Conservation (phyloP, 2,888 invertebrate genomes). For the Drosophila rellima region DNA sequence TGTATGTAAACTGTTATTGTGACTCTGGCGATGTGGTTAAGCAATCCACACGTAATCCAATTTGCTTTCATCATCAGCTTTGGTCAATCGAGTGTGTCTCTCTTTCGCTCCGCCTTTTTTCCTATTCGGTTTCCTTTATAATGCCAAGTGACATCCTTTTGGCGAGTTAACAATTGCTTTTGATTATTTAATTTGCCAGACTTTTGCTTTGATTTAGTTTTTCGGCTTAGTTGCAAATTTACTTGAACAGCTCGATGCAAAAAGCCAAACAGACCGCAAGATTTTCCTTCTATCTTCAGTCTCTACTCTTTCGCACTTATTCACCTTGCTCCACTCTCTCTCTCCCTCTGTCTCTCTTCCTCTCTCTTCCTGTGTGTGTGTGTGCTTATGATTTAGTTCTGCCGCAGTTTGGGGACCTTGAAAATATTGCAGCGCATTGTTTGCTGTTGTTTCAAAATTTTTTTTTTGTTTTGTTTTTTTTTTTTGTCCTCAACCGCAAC, state of each 20-base stretch:
- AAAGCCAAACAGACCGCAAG: constrained; percentile 57
- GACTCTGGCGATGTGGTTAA: constrained; percentile 34
- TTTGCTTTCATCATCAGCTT: constrained; percentile 52
- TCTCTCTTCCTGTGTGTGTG: constrained; percentile 9
- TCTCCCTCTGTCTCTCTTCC: constrained; percentile 9
- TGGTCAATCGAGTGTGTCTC: constrained; percentile 21
- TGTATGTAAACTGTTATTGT: constrained; percentile 11
- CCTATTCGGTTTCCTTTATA: constrained; percentile 8
- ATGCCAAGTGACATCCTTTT: constrained; percentile 31
- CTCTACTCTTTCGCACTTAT: neutral
- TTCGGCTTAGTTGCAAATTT: constrained; percentile 53
- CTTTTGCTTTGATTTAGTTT: constrained; percentile 76
- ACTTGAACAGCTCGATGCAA: constrained; percentile 42
- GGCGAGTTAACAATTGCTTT: constrained; percentile 61
- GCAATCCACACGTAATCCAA: constrained; percentile 74
- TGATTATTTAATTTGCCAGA: constrained; percentile 70
- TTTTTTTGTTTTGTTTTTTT: constrained; percentile 15
- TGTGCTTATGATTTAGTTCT: constrained; percentile 67
- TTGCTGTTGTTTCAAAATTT: constrained; percentile 29
- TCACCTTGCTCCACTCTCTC: constrained; percentile 13
- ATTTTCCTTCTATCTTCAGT: constrained; percentile 25
- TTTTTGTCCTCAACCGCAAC: constrained; percentile 48
- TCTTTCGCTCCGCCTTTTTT: neutral
- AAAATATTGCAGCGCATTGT: constrained; percentile 72
- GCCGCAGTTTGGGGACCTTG: constrained; percentile 73